Evolutionary conservation across 2,113 vertebrate genomes (phyloP), one percentile per base, ranked within the genome.

Genomic region (Hemiprocne comata): DNA sequence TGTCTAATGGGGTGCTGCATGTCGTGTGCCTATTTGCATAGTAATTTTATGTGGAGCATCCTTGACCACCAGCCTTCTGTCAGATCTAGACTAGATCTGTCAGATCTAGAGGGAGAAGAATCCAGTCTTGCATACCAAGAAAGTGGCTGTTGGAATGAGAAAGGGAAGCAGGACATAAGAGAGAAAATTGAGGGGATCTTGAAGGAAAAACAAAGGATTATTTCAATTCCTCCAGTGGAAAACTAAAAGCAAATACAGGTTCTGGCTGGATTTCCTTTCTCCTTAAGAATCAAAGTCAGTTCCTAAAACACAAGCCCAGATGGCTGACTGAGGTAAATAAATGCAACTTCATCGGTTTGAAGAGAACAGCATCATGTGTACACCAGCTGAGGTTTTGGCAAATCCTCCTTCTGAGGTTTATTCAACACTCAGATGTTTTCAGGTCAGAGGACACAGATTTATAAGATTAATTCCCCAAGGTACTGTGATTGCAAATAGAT

Each of bases 291-390:
- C 29, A 60, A 76, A 64, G 71, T 72, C 64, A 55, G 8, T 55
- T 91, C 31, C 71, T 84, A 84, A 91, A 94, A 67, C 31, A 67
- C 29, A 86, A 86, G 38, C 20, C 75, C 72, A 93, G 90, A 92
- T 84, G 79, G 42, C 2, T 73, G 65, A 64, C 26, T 65, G 64
- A 76, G 77, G 38, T 71, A 85, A 94, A 95, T 34, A 91, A 83
- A 79, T 55, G 42, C 28, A 95, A 51, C 34, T 86, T 64, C 72
- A 70, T 17, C 51, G 31, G n/a, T 60, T 82, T 38, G 42, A 54
- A 93, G 74, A 51, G 46, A 91, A 33, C 12, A 54, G 26, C 19
- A 83, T 64, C 82, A 73, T 38, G n/a, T 12, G 17, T 29, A 29
- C 36, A 89, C 70, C 66, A 91, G 64, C 46, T 91, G 87, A 94